Evolutionary conservation across 2,797 vertebrate genomes (phyloP).

Genomic region (Lagorchestes hirsutus): DNA sequence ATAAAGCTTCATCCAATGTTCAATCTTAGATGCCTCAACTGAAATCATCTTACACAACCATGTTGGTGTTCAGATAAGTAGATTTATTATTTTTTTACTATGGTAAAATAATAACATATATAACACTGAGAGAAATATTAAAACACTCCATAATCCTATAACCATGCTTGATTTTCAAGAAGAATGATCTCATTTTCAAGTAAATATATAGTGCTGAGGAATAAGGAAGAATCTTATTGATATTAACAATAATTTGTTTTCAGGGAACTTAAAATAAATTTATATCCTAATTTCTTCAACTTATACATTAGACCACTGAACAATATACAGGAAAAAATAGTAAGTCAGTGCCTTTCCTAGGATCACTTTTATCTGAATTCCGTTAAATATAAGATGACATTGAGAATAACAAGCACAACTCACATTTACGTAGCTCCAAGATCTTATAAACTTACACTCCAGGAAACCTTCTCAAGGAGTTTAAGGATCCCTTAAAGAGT

Average conservation of each 20-base stretch:
- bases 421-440: background rate
- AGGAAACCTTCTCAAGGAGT: background rate
- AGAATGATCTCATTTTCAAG: background rate
- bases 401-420: background rate
- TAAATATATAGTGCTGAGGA: background rate
- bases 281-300: background rate
- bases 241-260: background rate
- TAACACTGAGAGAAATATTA: background rate
- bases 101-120: background rate
- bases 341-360: background rate
- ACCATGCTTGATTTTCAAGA: background rate
- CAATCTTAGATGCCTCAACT: background rate
- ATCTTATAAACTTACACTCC: background rate
- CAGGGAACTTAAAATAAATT: background rate
- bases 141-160: background rate
- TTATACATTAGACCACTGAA: background rate
- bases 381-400: background rate
- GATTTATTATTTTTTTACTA: background rate
- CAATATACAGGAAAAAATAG: background rate
- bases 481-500: background rate
- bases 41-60: background rate
- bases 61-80: background rate
- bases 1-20: background rate
- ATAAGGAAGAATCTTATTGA: background rate
- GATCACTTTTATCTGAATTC: background rate